Base-by-base conservation (phyloP, 2,888 invertebrate genomes). In the Drosophila aldrichi region DNA sequence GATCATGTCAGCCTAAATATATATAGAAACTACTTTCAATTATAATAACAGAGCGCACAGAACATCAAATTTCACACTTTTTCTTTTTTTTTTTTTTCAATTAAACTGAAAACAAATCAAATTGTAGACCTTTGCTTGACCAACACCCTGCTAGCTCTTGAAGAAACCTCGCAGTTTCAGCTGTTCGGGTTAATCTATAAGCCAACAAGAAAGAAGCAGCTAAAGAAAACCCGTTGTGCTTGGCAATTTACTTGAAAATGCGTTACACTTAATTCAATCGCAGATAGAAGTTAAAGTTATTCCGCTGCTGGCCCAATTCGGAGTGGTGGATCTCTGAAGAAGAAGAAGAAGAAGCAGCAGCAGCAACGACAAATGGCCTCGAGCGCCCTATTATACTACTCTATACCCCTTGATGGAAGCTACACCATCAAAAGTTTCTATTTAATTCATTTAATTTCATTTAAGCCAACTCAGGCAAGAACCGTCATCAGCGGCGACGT, bases 391-490 rank as follows among this genome's bases (percentile, higher is more conserved):
- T 74, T 54, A 41, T 59, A 25, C 36, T 14, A 38, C 9, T 32
- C 12, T 8, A n/a, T 25, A n/a, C 46, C 29, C 32, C 48, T 32
- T 49, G 48, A 32, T 49, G 48, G 48, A 29, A n/a, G 38, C 38
- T 9, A 48, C 29, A 25, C 32, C 32, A 57, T 49, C 41, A 43
- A 70, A 70, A 71, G 66, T 69, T 78, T 79, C 77, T 76, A 49
- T 77, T 81, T 77, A 77, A 72, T 69, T 77, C 49, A 69, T 71
- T 78, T 79, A 63, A 79, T 79, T 78, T 76, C 54, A 80, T 72
- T 77, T 64, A 52, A 64, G 66, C 66, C 55, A 69, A 72, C 56
- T 67, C 60, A 20, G 59, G 73, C 54, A 49, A 64, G 73, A 72
- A 63, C 44, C 32, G 43, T 64, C 66, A 74, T 70, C 62, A 62